Evolutionary conservation across 2,113 vertebrate species (phyloP).

Genomic region (Leiothrix lutea): DNA sequence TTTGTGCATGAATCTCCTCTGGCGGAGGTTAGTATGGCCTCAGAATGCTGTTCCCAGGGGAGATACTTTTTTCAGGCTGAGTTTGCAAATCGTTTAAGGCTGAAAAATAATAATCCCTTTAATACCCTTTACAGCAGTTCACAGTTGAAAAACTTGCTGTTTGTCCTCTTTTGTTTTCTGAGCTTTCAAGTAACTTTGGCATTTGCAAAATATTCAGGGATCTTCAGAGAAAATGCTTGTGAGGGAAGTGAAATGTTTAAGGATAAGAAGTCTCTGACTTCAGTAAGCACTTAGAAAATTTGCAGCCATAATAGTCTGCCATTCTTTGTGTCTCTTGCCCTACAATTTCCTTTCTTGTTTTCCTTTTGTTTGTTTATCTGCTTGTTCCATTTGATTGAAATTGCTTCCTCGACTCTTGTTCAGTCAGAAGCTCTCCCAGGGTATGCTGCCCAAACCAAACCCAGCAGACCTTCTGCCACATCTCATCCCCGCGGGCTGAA

Average conservation of each 20-base stretch:
- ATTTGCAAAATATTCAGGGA: neutral
- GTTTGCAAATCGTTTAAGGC: conserved; percentile 36
- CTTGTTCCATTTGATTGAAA: conserved; percentile 20
- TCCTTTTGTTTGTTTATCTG: conserved; percentile 24
- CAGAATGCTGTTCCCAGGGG: neutral
- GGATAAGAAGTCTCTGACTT: conserved; percentile 23
- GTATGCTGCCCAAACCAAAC: neutral
- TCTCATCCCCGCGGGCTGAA: neutral
- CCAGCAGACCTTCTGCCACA: neutral
- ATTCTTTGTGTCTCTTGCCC: neutral
- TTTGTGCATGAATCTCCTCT: conserved; percentile 27
- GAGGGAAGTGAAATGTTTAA: conserved; percentile 4
- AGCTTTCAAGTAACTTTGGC: conserved; percentile 21
- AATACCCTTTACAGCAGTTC: neutral
- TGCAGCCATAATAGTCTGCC: neutral
- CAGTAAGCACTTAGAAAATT: neutral
- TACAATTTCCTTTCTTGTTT: neutral
- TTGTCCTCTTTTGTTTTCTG: conserved; percentile 15
- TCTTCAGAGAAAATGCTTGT: conserved; percentile 9
- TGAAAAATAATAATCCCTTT: neutral
- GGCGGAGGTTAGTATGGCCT: neutral
- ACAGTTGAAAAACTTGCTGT: neutral
- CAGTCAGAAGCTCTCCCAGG: neutral
- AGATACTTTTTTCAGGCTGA: conserved; percentile 30
- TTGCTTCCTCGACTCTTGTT: neutral